Evolutionary conservation across 2,797 vertebrate species (phyloP), one percentile per base, ranked within the genome.

Genomic region (Valencia hispanica): DNA sequence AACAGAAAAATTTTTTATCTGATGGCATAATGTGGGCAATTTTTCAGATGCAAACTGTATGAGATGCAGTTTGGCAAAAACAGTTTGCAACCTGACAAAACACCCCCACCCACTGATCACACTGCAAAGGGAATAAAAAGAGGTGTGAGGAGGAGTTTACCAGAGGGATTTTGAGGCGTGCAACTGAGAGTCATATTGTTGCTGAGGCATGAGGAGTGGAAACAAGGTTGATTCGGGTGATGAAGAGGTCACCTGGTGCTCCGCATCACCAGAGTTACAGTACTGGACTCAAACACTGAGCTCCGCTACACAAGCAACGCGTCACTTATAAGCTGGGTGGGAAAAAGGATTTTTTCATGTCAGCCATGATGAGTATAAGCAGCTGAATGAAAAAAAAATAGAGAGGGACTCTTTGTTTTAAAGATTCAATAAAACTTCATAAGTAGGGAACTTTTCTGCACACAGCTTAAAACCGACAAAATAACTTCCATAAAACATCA

Each of bases 131-230:
- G 36, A 18, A 14, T 22, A 48, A 36, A 69, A 72, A 78, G 61
- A 75, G 50, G 63, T 84, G 75, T 75, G 73, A 82, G 50, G 48
- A 66, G 75, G 83, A 77, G 79, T 79, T 81, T 81, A 91, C 68
- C 82, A 65, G 83, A 84, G 78, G 81, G 79, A 80, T 75, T 86
- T 86, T 75, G 72, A 90, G 79, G 79, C 75, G 65, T 68, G 73
- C 20, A 39, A 55, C 68, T 18, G 45, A 72, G 30, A 81, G 78
- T 77, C 80, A 74, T 70, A 82, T 57, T 27, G 51, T 59, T 71
- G 77, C 53, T 41, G 47, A 34, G 69, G 34, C 32, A 45, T 45
- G 25, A 61, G 22, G 53, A 32, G 36, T 18, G 2, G 36, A 57
- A 53, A 36, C 11, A 39, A 73, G 68, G 32, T 32, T 32, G 45